phyloP scores from a whole-genome alignment of 2,888 invertebrate species.

The Hyalella azteca region DNA sequence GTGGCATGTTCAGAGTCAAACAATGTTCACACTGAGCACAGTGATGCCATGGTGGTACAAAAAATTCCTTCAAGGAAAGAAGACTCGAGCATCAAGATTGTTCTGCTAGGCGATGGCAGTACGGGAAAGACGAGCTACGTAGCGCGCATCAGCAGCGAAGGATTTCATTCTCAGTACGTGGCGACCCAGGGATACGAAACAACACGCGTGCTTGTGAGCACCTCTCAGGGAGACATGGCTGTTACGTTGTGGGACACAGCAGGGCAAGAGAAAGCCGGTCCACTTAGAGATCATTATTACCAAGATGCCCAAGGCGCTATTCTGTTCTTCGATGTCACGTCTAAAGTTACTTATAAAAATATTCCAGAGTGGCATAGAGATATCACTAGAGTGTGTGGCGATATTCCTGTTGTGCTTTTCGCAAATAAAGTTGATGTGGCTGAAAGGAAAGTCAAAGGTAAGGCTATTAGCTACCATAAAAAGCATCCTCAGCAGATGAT shows the following conservation, averaged over 20 bases:
- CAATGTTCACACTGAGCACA: no score
- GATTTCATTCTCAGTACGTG: conserved; percentile 47
- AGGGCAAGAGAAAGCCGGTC: conserved; percentile 55
- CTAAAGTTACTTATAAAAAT: conserved; percentile 54
- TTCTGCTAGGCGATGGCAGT: conserved; percentile 53
- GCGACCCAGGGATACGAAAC: conserved; percentile 56
- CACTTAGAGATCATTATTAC: conserved; percentile 54
- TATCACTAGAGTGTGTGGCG: conserved; percentile 43
- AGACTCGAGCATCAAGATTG: conserved; percentile 46
- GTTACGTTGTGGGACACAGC: conserved; percentile 53
- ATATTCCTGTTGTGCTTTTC: conserved; percentile 52
- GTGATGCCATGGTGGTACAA: no score
- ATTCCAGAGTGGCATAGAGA: conserved; percentile 56
- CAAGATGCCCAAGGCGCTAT: conserved; percentile 49
- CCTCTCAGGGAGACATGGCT: conserved; percentile 47
- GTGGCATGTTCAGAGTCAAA: no score
- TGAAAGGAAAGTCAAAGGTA: conserved; percentile 52
- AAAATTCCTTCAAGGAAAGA: no score
- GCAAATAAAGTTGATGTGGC: conserved; percentile 53
- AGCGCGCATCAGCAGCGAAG: conserved; percentile 42
- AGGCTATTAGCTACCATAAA: conserved; percentile 41
- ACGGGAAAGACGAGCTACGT: conserved; percentile 57
- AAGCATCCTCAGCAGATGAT: conserved; percentile 45
- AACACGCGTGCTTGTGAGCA: conserved; percentile 43
- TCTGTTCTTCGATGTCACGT: conserved; percentile 56